A percentile compares a stretch with the other conserved stretches of the same genome.
These are phyloP conservation scores for Chymomyza amoena DNA, from an alignment of 2,888 invertebrate genomes.

Conservation along the genomic window DNA sequence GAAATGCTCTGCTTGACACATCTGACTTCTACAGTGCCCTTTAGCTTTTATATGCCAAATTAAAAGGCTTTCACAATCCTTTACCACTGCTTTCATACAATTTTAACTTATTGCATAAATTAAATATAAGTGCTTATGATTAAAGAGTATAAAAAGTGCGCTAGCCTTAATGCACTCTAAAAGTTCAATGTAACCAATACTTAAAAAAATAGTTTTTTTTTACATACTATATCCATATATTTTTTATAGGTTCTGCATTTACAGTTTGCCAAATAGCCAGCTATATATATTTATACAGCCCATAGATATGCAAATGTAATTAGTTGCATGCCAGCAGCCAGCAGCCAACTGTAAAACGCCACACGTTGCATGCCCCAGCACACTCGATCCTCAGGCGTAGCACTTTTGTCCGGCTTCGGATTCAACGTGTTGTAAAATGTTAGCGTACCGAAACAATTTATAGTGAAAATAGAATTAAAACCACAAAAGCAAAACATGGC, in stretches of 20 bases:
- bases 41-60: too few relatives aligned
- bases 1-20: too few relatives aligned
- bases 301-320: constrained; percentile 77
- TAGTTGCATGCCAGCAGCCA: constrained; percentile 74
- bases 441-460: constrained; percentile 74
- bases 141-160: neutral
- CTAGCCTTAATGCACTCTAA: neutral
- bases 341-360: constrained; percentile 59
- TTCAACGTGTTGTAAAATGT: constrained; percentile 61
- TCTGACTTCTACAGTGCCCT: too few relatives aligned
- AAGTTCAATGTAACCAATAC: neutral
- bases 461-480: constrained; percentile 75
- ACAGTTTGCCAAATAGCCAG: neutral
- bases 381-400: neutral
- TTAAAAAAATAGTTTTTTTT: too few relatives aligned
- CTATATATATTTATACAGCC: constrained; percentile 6
- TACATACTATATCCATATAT: neutral
- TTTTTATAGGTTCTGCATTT: neutral
- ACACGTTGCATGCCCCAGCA: constrained; percentile 28
- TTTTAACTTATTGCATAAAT: too few relatives aligned
- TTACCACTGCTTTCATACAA: too few relatives aligned
- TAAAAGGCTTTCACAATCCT: too few relatives aligned
- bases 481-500: constrained; percentile 72
- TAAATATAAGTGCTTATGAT: too few relatives aligned
- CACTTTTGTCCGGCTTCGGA: too few relatives aligned